Evolutionary conservation across 2,888 invertebrate species (phyloP), one percentile per base, ranked within the genome.

Genomic region (Phlogophora meticulosa): DNA sequence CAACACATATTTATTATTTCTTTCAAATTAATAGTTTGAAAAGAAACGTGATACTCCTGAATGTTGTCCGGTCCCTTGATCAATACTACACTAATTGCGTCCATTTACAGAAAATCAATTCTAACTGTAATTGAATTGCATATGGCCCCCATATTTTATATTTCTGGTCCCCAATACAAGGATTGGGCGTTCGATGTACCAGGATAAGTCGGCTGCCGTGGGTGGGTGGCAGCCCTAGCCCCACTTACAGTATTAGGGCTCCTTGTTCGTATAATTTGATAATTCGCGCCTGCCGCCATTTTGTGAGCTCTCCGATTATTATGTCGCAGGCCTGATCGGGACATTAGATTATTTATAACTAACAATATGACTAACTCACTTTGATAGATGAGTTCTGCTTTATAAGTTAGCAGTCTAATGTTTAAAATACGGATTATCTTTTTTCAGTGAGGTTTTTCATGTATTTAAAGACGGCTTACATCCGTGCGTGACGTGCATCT

Each of bases 201-300:
- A 34, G 9, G 22, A 22, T 51, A 22, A 48, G 38, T 13, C 9
- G 4, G 20, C 28, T 24, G 34, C 24, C 59, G 56, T 22, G 34
- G 45, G 48, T 24, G 17, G 13, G 17, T 10, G 70, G 45, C 86
- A 86, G 68, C 88, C 91, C 89, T 87, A 72, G 49, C 64, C 75
- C 86, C 85, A 87, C 85, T 89, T 85, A 84, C 85, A 78, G 85
- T 86, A 91, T 92, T 92, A 91, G 90, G 88, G 88, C 84, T 85
- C 89, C 90, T 91, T 92, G 92, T 91, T 88, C 89, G 55, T 62
- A 77, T 92, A 90, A 92, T 88, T 84, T 80, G 88, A 89, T 91
- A 89, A 91, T 89, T 86, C 74, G 83, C 78, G 87, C 87, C 89
- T 85, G 78, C 70, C 89, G 90, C 90, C 92, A 88, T 90, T 78